Percentiles rank a stretch among this genome's conserved stretches.
Evolutionary conservation across 2,888 invertebrate genomes (phyloP).

Genomic region (Xanthorhoe spadicearia): DNA sequence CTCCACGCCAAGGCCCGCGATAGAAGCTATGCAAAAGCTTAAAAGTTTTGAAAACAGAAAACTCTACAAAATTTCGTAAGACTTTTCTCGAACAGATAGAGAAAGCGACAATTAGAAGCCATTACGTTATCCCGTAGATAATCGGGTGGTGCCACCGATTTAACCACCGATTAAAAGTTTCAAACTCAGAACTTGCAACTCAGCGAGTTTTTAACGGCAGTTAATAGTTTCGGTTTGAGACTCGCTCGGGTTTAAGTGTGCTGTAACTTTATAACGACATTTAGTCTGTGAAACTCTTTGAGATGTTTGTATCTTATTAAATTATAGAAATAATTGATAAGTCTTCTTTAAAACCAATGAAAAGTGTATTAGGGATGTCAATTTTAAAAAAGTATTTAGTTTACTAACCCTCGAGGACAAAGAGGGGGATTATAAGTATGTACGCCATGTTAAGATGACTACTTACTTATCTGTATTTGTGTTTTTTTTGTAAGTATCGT

Average conservation of each 20-base stretch:
- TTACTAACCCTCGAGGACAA: too few relatives aligned
- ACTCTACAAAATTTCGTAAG: not conserved
- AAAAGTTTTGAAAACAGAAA: not conserved
- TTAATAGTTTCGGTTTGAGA: slow-evolving; percentile 18
- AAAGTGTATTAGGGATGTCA: too few relatives aligned
- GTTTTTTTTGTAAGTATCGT: too few relatives aligned
- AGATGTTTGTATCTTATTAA: not conserved
- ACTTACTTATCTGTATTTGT: too few relatives aligned
- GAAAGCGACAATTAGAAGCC: slow-evolving; percentile 1
- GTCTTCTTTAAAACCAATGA: too few relatives aligned
- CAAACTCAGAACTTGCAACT: slow-evolving; percentile 14
- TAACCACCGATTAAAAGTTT: slow-evolving; percentile 22
- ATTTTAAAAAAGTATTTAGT: too few relatives aligned
- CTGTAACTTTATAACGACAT: slow-evolving; percentile 9
- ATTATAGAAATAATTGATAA: not conserved
- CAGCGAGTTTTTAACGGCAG: slow-evolving; percentile 20
- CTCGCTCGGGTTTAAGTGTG: slow-evolving; percentile 13
- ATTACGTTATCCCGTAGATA: not conserved
- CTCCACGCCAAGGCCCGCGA: too few relatives aligned
- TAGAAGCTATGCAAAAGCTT: not conserved
- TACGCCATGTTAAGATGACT: too few relatives aligned
- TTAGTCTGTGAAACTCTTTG: not conserved
- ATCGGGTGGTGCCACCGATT: slow-evolving; percentile 12
- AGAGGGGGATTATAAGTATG: too few relatives aligned
- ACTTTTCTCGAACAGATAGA: not conserved